Conservation (phyloP, 2,797 vertebrate genomes). For the Coranthus polyacanthus region DNA sequence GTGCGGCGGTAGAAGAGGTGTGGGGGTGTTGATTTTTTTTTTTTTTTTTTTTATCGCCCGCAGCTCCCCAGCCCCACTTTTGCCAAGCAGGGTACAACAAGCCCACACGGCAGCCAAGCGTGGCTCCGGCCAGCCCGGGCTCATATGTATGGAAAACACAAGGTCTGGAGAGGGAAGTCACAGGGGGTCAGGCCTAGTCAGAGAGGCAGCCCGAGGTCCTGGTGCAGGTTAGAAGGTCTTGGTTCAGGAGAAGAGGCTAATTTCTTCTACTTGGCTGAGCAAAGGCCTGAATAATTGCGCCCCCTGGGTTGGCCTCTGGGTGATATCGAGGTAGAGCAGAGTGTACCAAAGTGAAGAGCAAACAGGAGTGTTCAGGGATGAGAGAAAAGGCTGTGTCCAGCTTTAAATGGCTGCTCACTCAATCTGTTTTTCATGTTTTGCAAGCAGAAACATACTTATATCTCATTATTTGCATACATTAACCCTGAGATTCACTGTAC, state of each 20-base stretch:
- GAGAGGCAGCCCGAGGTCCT: slow-evolving; percentile 75
- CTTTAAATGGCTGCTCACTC: slow-evolving; percentile 37
- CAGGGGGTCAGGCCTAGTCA: slow-evolving; percentile 69
- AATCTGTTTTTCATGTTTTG: slow-evolving; percentile 16
- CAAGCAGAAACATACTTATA: not conserved
- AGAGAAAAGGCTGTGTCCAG: slow-evolving; percentile 25
- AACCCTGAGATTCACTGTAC: not conserved
- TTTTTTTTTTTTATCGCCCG: slow-evolving; percentile 27
- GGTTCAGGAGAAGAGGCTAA: slow-evolving; percentile 77
- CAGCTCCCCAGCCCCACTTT: slow-evolving; percentile 46
- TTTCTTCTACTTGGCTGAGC: slow-evolving; percentile 83
- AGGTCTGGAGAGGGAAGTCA: slow-evolving; percentile 63
- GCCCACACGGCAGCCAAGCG: slow-evolving; percentile 62
- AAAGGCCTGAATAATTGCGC: slow-evolving; percentile 83
- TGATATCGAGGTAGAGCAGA: slow-evolving; percentile 68
- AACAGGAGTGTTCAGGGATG: slow-evolving; percentile 26
- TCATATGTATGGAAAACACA: slow-evolving; percentile 78
- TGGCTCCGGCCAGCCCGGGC: slow-evolving; percentile 55
- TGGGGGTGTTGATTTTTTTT: slow-evolving; percentile 49
- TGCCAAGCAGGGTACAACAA: slow-evolving; percentile 33
- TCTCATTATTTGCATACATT: slow-evolving; percentile 12
- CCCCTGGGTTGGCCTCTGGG: slow-evolving; percentile 76
- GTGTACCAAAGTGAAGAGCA: slow-evolving; percentile 49
- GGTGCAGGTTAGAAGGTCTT: slow-evolving; percentile 79
- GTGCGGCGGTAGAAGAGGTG: slow-evolving; percentile 12